Conservation (phyloP, 2,113 vertebrate genomes). For the Tinamus guttatus region DNA sequence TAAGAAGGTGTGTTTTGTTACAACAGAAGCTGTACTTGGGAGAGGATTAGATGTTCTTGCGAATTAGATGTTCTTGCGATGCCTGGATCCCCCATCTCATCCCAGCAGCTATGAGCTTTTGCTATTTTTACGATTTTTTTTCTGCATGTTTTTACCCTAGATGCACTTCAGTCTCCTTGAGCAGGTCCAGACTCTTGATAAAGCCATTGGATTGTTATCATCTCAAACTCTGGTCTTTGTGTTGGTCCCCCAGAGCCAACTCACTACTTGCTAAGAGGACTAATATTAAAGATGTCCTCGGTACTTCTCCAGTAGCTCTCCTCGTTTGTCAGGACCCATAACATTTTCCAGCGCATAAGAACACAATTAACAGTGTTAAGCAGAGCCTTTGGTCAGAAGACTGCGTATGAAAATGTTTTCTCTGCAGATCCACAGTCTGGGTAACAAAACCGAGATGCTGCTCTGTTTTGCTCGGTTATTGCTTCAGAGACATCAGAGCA, state of each 20-base stretch:
- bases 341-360: background rate
- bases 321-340: background rate
- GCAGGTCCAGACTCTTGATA: background rate
- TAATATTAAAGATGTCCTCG: rapidly evolving
- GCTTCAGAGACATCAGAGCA: background rate
- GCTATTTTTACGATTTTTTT: background rate
- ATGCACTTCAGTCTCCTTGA: background rate
- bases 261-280: rapidly evolving
- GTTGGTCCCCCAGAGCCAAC: background rate
- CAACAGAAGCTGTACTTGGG: background rate
- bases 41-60: background rate
- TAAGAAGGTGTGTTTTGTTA: background rate
- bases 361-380: background rate
- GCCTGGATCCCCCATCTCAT: background rate
- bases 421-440: background rate
- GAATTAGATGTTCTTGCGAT: background rate
- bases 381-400: background rate
- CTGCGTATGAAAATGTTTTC: background rate
- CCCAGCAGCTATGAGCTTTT: background rate
- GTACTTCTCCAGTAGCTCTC: background rate
- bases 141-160: background rate
- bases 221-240: background rate
- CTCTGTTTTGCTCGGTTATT: background rate
- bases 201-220: background rate
- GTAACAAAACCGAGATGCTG: background rate